Base-by-base conservation (phyloP, 1,140 invertebrate species). In the Bombus consobrinus region DNA sequence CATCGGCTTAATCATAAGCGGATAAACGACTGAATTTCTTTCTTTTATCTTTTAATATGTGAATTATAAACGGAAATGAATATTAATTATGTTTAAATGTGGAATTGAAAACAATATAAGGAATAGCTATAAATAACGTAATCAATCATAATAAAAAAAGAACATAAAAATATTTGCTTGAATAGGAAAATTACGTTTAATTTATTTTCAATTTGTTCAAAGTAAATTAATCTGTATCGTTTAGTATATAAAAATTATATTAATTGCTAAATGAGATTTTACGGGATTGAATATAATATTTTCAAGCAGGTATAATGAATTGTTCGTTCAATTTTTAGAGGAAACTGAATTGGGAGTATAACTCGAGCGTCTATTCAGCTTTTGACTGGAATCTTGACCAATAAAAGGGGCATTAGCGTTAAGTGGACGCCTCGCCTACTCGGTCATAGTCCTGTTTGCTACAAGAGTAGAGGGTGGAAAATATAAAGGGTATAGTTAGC, bases 341-440 rank as follows among this genome's bases (percentile, higher is more conserved):
- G 72, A 81, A 82, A 82, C 59, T 22, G 74, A 85, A 71, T 68
- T 76, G 71, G 62, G 59, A 69, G 69, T 77, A 68, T 83, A 80
- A 89, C 66, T 76, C 37, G 41, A 81, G 72, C 78, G 25, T 72
- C 82, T 88, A 83, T 82, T 89, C 87, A 85, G 83, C 84, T 92
- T 91, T 90, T 86, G 81, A 84, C 85, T 89, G 87, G 85, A 85
- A 92, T 93, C 91, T 92, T 94, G 91, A 92, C 93, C 93, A 93
- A 93, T 93, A 93, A 93, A 93, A 93, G 93, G 88, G 87, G 92
- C 90, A 94, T 94, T 94, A 93, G 71, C 90, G 92, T 80, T 93
- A 92, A 94, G 93, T 93, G 92, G 91, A 90, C 90, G 92, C 92
- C 83, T 91, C 91, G 82, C 71, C 90, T 91, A 88, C 92, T 93